Base-by-base conservation (phyloP, 2,113 vertebrate genomes). In the Naja naja region DNA sequence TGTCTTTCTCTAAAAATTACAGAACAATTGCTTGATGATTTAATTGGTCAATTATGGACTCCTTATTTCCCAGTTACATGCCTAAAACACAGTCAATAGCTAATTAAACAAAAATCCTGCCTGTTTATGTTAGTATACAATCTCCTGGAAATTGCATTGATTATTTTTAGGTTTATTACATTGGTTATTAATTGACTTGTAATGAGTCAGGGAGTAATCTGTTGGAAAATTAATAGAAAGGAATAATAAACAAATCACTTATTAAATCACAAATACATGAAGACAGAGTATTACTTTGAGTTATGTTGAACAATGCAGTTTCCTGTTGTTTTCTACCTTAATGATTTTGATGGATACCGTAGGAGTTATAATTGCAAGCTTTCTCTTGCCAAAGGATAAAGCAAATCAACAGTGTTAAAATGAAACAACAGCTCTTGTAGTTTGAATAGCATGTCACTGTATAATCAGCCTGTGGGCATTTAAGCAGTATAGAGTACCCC, bases 381-480 rank as follows among this genome's bases (percentile, higher is more conserved):
- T 93, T 69, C 85, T 85, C 0, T 54, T 94, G 58, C 87, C 94
- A 93, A 94, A 64, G 90, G 55, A 54, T 90, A 69, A 3, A 85
- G 55, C 39, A 52, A 94, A 20, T 47, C 88, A 64, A 55, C 92
- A 9, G 9, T 90, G 20, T 85, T 60, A 39, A 91, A 93, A 90
- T 12, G 58, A 89, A 94, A 1, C 9, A 34, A 12, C 8, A 4
- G 45, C 27, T 92, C 95, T 96, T 74, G 54, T 34, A 91, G 22
- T 34, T 58, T 25, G 58, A 92, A 69, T 52, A 88, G 39, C 89
- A 64, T 20, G 3, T 85, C n/a, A 93, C 91, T n/a, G 0, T 27
- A 56, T 91, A 93, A 91, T 81, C 58, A 95, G 34, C 64, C 93
- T 96, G 87, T 93, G 93, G 88, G 89, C 87, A 87, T 34, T 94